Percentiles rank a stretch among this genome's conserved stretches.
These are phyloP conservation scores for Mobula hypostoma DNA, from an alignment of 2,113 vertebrate genomes.

Conservation along the genomic window DNA sequence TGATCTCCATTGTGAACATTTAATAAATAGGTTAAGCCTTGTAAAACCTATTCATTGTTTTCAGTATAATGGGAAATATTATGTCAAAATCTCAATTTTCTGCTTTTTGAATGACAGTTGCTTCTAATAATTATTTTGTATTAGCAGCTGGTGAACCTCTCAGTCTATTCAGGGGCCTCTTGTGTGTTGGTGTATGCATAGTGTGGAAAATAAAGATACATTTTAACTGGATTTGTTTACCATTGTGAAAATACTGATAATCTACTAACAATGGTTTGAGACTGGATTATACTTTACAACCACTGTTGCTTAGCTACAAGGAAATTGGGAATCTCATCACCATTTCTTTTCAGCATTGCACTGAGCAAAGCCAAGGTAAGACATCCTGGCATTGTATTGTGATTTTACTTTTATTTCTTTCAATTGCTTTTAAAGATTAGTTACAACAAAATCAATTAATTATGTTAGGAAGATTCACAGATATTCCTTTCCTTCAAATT, in stretches of 20 bases:
- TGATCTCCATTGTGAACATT: not conserved
- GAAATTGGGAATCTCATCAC: conserved; percentile 33
- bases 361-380: conserved; percentile 15
- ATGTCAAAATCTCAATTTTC: not conserved
- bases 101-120: not conserved
- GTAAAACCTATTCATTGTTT: not conserved
- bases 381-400: not conserved
- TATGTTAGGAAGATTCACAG: not conserved
- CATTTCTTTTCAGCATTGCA: conserved; percentile 26
- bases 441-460: not conserved
- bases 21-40: not conserved
- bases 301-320: not conserved
- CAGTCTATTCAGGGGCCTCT: not conserved
- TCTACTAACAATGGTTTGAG: not conserved
- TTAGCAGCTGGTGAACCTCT: not conserved
- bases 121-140: not conserved
- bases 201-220: not conserved
- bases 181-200: no score
- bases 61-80: not conserved
- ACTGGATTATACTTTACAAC: conserved; percentile 14
- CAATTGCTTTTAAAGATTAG: not conserved
- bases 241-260: conserved; percentile 11
- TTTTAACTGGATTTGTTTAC: conserved; percentile 4
- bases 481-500: not conserved
- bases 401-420: not conserved